phyloP scores from a whole-genome alignment of 2,113 vertebrate genomes.

The Philantomba maxwellii region DNA sequence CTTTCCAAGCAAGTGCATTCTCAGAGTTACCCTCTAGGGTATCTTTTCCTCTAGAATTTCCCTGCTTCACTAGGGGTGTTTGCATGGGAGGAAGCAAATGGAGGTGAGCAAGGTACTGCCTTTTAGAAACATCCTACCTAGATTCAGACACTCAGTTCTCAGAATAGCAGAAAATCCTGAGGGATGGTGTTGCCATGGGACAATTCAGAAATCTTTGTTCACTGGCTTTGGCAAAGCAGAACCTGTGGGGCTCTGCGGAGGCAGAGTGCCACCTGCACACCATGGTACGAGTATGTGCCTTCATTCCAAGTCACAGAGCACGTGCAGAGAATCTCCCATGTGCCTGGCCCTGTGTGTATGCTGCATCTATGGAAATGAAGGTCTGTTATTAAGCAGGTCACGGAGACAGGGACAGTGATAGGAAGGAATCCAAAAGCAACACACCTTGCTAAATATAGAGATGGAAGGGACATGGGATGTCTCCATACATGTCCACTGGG shows the following conservation, averaged over 20 bases:
- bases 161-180: background rate
- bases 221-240: background rate
- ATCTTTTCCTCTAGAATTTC: background rate
- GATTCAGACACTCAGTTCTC: background rate
- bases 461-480: background rate
- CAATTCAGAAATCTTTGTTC: background rate
- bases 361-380: background rate
- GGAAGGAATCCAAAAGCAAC: background rate
- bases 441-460: background rate
- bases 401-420: background rate
- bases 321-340: accelerated
- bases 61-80: background rate
- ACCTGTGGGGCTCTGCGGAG: no score
- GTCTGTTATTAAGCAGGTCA: background rate
- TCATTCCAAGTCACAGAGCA: background rate
- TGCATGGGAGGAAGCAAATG: background rate
- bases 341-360: background rate
- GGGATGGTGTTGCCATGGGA: background rate
- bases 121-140: background rate
- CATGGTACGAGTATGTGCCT: background rate
- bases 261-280: background rate
- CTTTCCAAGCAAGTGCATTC: background rate
- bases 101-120: background rate
- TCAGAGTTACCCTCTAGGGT: background rate
- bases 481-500: background rate